These are phyloP conservation scores for Myiotriccus ornatus DNA, from an alignment of 2,797 vertebrate genomes.

Conservation along the genomic window DNA sequence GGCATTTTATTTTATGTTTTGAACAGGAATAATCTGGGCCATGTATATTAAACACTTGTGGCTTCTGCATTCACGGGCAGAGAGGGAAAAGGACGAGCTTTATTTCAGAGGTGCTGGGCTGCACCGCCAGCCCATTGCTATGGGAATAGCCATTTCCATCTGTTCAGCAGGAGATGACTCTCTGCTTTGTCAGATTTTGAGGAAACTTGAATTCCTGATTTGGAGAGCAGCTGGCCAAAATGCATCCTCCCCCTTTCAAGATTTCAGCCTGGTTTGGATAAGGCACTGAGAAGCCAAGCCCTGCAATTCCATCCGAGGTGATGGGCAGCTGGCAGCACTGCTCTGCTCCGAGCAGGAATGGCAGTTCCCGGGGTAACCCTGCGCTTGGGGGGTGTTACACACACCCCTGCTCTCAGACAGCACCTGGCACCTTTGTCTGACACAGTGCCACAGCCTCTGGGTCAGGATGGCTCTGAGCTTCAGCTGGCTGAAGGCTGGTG, in stretches of 20 bases:
- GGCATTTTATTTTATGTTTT: constrained; percentile 14
- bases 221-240: constrained; percentile 7
- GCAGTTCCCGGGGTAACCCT: not conserved
- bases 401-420: accelerated
- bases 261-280: constrained; percentile 39
- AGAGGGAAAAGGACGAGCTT: constrained; percentile 6
- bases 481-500: not conserved
- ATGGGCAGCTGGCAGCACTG: not conserved
- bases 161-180: constrained; percentile 56
- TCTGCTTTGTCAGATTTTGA: constrained; percentile 57
- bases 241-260: not conserved
- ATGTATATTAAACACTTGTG: constrained; percentile 29
- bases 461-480: not conserved
- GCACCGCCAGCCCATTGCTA: not conserved
- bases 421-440: not conserved
- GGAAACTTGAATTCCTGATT: constrained; percentile 65
- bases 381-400: accelerated
- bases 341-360: constrained; percentile 30
- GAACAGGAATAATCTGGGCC: constrained; percentile 27
- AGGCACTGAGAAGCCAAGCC: not conserved
- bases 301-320: not conserved
- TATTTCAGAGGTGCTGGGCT: not conserved
- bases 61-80: not conserved
- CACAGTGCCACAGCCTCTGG: not conserved
- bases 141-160: constrained; percentile 40